phyloP scores from a whole-genome alignment of 2,888 invertebrate species.

The Drymonia ruficornis region DNA sequence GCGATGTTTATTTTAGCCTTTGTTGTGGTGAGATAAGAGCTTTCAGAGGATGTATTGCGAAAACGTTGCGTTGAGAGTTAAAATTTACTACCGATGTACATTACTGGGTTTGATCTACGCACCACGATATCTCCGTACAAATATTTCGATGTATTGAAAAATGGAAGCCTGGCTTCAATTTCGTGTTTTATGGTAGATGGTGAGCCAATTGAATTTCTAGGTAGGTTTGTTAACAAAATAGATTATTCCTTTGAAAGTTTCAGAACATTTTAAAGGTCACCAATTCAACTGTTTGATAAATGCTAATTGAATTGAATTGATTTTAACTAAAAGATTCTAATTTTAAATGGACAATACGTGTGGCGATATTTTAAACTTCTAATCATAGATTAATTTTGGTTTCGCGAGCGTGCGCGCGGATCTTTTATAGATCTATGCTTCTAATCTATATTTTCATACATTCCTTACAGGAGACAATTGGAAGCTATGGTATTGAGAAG shows the following conservation, averaged over 20 bases:
- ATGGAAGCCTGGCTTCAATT: neutral
- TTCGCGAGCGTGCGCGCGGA: no score
- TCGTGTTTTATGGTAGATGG: slow-evolving; percentile 8
- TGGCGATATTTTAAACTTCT: no score
- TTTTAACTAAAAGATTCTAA: neutral
- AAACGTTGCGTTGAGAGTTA: neutral
- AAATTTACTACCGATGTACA: neutral
- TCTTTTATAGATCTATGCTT: no score
- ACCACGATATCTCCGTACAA: neutral
- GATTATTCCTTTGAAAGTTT: slow-evolving; percentile 31
- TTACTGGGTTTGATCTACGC: neutral
- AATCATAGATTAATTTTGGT: no score
- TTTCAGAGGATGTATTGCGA: slow-evolving; percentile 15
- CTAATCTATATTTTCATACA: no score
- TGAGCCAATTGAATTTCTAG: slow-evolving; percentile 33
- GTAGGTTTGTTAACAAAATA: slow-evolving; percentile 28
- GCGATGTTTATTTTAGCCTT: slow-evolving; percentile 38
- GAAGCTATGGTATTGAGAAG: no score
- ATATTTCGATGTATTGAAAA: slow-evolving; percentile 1
- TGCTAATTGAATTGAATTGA: slow-evolving; percentile 6
- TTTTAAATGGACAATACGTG: neutral
- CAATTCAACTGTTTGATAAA: slow-evolving; percentile 6
- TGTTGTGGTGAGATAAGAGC: slow-evolving; percentile 34
- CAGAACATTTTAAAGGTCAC: slow-evolving; percentile 16
- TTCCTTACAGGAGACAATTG: no score